A percentile compares a stretch with the other conserved stretches of the same genome.
phyloP scores from a whole-genome alignment of 2,888 invertebrate species.

The Tetragnatha montana region DNA sequence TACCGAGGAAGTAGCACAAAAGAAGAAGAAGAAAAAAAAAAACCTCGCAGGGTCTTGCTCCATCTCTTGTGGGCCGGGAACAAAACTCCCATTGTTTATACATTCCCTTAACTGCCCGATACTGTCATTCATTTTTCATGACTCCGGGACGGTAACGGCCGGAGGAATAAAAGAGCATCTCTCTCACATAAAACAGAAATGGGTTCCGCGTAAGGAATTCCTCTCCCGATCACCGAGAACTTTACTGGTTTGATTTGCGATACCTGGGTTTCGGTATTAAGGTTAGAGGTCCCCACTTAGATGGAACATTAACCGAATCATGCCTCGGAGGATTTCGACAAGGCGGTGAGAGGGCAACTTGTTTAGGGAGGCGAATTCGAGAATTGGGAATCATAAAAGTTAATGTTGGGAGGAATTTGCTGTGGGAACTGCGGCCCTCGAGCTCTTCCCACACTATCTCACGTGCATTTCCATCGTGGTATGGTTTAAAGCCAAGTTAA shows the following conservation, averaged over 20 bases:
- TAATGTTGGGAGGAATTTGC: constrained; percentile 27
- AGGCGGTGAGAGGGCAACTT: not conserved
- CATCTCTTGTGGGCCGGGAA: constrained; percentile 7
- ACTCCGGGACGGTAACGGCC: not conserved
- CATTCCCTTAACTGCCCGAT: not conserved
- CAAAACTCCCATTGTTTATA: constrained; percentile 51
- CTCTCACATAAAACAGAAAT: constrained; percentile 58
- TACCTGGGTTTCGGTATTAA: not conserved
- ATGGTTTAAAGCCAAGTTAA: no score
- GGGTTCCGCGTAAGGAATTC: constrained; percentile 18
- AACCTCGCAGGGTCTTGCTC: not conserved
- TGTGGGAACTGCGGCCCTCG: not conserved
- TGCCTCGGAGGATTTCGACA: constrained; percentile 18
- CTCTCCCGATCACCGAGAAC: constrained; percentile 16
- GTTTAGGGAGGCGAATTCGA: constrained; percentile 25
- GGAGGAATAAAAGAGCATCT: constrained; percentile 44
- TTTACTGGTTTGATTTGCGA: constrained; percentile 65
- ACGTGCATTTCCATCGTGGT: not conserved
- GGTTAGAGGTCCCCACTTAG: constrained; percentile 47
- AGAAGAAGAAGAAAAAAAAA: constrained; percentile 1
- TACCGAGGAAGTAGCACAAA: not conserved
- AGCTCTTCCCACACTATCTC: not conserved
- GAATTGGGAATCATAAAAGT: constrained; percentile 37
- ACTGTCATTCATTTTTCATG: constrained; percentile 23
- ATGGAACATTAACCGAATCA: constrained; percentile 40